Evolutionary conservation across 2,113 vertebrate genomes (phyloP).

Genomic region (Ctenomys sociabilis): DNA sequence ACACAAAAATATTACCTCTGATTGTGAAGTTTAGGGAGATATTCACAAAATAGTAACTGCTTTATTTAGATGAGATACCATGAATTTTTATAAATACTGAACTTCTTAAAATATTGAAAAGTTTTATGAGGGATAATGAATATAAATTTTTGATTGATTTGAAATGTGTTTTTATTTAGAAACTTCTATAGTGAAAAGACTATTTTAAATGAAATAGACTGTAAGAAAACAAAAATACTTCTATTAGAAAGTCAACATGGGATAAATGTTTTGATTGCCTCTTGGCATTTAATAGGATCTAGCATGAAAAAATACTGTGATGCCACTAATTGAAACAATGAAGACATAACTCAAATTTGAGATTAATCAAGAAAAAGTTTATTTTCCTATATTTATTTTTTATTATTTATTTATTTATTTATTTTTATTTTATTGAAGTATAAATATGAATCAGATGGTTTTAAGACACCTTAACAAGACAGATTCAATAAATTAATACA

Average conservation of each 20-base stretch:
- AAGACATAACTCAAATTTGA: neutral
- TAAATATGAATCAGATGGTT: too few relatives aligned
- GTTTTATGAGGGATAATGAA: neutral
- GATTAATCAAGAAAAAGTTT: neutral
- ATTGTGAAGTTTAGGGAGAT: neutral
- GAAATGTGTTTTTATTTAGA: neutral
- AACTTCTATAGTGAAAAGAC: neutral
- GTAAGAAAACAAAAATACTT: slow-evolving; percentile 7
- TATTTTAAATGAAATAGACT: neutral
- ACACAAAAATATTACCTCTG: neutral
- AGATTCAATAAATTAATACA: too few relatives aligned
- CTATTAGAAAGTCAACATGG: neutral
- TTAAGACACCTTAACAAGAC: too few relatives aligned
- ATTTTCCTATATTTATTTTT: neutral
- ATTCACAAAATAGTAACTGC: neutral
- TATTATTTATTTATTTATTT: too few relatives aligned
- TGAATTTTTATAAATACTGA: neutral
- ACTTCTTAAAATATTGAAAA: neutral
- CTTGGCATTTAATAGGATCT: neutral
- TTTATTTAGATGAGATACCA: neutral
- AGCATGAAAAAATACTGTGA: slow-evolving; percentile 28
- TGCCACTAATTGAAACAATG: neutral
- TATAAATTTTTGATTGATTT: neutral
- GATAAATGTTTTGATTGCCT: neutral
- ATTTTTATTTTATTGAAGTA: too few relatives aligned